Evolutionary conservation across 2,888 invertebrate genomes (phyloP).

Genomic region (Drosophila nr. perissopoda): DNA sequence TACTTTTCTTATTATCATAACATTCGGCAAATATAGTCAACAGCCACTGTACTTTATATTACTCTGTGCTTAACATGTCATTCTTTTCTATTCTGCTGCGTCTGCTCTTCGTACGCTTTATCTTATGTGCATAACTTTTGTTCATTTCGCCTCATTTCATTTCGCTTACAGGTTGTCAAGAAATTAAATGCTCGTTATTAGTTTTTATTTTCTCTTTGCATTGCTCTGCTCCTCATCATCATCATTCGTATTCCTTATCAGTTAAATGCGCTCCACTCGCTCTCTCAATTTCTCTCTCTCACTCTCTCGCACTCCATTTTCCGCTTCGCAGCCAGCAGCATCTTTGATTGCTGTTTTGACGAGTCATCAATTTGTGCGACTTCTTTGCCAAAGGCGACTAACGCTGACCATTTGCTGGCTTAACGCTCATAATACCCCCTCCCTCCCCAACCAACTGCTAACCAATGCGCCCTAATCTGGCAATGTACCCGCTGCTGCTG

Average conservation of each 20-base stretch:
- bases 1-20: neutral
- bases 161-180: slow-evolving; percentile 64
- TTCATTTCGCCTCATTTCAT: slow-evolving; percentile 48
- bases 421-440: slow-evolving; percentile 7
- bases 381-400: slow-evolving; percentile 38
- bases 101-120: slow-evolving; percentile 32
- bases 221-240: slow-evolving; percentile 19
- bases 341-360: slow-evolving; percentile 32
- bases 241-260: slow-evolving; percentile 59
- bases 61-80: slow-evolving; percentile 8
- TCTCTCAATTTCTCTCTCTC: neutral
- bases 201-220: slow-evolving; percentile 29
- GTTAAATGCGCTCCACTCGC: slow-evolving; percentile 11
- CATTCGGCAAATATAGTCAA: neutral
- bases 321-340: slow-evolving; percentile 31
- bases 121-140: slow-evolving; percentile 46
- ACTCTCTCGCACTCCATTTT: slow-evolving; percentile 8
- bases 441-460: neutral
- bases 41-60: slow-evolving; percentile 4
- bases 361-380: slow-evolving; percentile 57
- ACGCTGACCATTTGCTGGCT: slow-evolving; percentile 37
- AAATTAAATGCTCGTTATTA: slow-evolving; percentile 69
- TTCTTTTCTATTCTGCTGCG: slow-evolving; percentile 40
- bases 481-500: slow-evolving; percentile 14
- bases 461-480: neutral